phyloP scores from a whole-genome alignment of 2,797 vertebrate genomes.

The Tenualosa ilisha region DNA sequence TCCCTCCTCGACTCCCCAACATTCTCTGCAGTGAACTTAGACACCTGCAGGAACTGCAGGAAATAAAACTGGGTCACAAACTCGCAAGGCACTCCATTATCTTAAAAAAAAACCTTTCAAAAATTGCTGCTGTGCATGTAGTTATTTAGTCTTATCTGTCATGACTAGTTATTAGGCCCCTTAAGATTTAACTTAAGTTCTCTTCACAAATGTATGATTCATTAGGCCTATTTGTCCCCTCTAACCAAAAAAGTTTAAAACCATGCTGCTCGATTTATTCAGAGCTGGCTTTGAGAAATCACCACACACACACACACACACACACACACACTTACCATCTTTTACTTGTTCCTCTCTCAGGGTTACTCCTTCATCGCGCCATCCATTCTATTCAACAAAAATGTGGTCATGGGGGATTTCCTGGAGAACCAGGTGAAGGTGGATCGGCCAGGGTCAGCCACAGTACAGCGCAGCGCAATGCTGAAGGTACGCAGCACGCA shows the following conservation, averaged over 20 bases:
- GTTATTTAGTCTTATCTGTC: neutral
- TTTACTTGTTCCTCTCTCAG: slow-evolving; percentile 60
- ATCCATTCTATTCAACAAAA: slow-evolving; percentile 90
- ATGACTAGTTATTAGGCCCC: neutral
- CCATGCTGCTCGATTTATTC: neutral
- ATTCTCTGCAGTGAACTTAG: neutral
- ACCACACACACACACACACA: slow-evolving; percentile 1
- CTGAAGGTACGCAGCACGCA: slow-evolving; percentile 75
- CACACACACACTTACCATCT: neutral
- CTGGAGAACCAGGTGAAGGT: slow-evolving; percentile 73
- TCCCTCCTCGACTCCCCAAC: neutral
- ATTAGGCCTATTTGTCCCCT: neutral
- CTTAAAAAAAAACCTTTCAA: neutral
- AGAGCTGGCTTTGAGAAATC: neutral
- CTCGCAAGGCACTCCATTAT: neutral
- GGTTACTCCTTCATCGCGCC: slow-evolving; percentile 93
- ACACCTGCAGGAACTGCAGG: slow-evolving; percentile 1
- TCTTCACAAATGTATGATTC: neutral
- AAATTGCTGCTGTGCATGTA: neutral
- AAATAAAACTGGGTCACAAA: neutral
- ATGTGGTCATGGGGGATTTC: slow-evolving; percentile 85
- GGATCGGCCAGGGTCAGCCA: slow-evolving; percentile 83
- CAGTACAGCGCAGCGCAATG: slow-evolving; percentile 86
- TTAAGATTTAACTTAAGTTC: neutral
- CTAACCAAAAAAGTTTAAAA: neutral